A percentile compares a stretch with the other conserved stretches of the same genome.
These are phyloP conservation scores for Danaus melanippus DNA, from an alignment of 1,140 invertebrate species.

Conservation along the genomic window DNA sequence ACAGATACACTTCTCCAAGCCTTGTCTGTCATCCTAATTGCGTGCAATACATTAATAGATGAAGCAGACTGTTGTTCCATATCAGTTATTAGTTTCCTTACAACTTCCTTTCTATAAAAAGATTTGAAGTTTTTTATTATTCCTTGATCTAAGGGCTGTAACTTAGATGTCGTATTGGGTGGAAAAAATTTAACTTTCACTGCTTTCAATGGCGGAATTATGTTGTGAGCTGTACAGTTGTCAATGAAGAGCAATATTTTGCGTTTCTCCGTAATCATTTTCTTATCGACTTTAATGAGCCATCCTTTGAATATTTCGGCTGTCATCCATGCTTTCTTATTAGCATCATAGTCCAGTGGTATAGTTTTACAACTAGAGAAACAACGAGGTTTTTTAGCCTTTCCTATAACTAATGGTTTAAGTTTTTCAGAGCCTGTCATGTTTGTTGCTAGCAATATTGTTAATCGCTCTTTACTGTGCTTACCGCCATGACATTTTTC, in stretches of 20 bases:
- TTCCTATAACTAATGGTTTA: conserved; percentile 4
- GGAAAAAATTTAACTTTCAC: conserved; percentile 27
- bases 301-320: conserved; percentile 43
- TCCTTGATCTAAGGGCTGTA: conserved; percentile 19
- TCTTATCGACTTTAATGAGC: conserved; percentile 39
- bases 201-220: conserved; percentile 23
- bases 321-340: conserved; percentile 68
- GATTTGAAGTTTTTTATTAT: conserved; percentile 20
- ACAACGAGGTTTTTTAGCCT: conserved; percentile 48
- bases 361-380: conserved; percentile 52
- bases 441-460: conserved; percentile 8
- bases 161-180: conserved; percentile 23
- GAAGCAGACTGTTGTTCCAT: conserved; percentile 13
- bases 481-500: conserved; percentile 22
- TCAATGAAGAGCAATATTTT: conserved; percentile 67
- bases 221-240: conserved; percentile 51
- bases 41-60: conserved; percentile 16
- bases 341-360: conserved; percentile 50
- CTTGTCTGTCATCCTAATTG: conserved; percentile 20
- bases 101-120: conserved; percentile 18
- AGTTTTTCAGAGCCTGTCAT: conserved; percentile 5
- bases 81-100: conserved; percentile 13
- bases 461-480: conserved; percentile 15
- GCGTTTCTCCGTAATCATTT: conserved; percentile 39
- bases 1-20: conserved; percentile 17